Conservation (phyloP, 2,797 vertebrate species). For the Babyrousa celebensis region DNA sequence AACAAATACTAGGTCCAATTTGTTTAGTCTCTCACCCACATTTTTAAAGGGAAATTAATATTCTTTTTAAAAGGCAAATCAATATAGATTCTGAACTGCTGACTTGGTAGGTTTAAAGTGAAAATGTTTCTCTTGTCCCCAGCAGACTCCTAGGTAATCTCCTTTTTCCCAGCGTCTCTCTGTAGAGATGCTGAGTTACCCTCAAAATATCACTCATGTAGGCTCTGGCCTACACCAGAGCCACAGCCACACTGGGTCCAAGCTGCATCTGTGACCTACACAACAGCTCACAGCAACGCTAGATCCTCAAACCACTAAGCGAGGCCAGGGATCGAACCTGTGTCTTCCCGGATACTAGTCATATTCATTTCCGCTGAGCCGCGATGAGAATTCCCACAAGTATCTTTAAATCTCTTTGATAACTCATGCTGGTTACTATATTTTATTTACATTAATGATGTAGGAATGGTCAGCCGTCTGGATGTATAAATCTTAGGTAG, state of each 20-base stretch:
- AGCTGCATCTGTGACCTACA: too few species aligned
- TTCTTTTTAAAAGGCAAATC: constrained; percentile 83
- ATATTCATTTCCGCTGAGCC: background rate
- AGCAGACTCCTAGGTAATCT: background rate
- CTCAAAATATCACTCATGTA: background rate
- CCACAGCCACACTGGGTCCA: too few species aligned
- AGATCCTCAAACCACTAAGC: too few species aligned
- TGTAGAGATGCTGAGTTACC: background rate
- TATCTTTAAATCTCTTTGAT: background rate
- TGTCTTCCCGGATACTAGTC: too few species aligned
- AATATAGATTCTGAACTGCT: constrained; percentile 83
- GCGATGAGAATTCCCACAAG: background rate
- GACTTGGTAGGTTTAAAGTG: constrained; percentile 84
- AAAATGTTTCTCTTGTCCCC: constrained; percentile 77
- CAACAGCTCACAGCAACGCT: too few species aligned
- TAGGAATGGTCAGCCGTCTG: background rate
- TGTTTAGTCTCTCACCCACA: constrained; percentile 85
- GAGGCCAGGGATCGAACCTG: too few species aligned
- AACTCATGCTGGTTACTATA: background rate
- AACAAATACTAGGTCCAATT: constrained; percentile 89
- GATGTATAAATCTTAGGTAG: background rate
- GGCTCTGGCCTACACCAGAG: too few species aligned
- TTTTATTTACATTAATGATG: background rate
- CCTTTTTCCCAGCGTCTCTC: background rate
- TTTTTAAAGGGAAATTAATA: constrained; percentile 83